Percentiles rank a stretch among this genome's conserved stretches.
phyloP scores from a whole-genome alignment of 2,888 invertebrate genomes.

The Trichogramma dendrolimi region DNA sequence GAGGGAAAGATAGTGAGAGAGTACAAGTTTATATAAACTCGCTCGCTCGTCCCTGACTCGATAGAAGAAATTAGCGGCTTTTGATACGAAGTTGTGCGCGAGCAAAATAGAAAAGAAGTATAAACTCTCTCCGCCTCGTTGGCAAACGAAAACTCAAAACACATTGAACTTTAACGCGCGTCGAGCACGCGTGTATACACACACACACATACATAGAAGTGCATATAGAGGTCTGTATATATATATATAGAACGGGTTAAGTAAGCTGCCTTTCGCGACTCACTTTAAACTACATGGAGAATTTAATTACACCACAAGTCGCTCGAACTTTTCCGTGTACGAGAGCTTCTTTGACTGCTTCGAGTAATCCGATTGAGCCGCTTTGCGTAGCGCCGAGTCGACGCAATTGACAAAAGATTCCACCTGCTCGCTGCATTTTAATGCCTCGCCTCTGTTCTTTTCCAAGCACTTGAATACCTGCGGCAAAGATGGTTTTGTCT shows the following conservation, averaged over 20 bases:
- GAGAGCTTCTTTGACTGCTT: slow-evolving; percentile 9
- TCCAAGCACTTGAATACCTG: slow-evolving; percentile 35
- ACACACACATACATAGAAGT: no score
- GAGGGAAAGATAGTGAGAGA: no score
- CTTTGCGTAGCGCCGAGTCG: slow-evolving; percentile 33
- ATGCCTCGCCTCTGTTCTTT: slow-evolving; percentile 25
- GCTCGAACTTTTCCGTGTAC: slow-evolving; percentile 22
- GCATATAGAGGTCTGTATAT: not conserved
- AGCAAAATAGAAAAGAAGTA: not conserved
- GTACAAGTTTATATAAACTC: no score
- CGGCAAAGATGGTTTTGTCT: not conserved
- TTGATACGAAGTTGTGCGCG: not conserved
- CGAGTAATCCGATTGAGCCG: slow-evolving; percentile 20
- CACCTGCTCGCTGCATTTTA: slow-evolving; percentile 33
- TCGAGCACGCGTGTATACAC: not conserved
- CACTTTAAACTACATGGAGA: not conserved
- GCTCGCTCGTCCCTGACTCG: not conserved
- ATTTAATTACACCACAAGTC: slow-evolving; percentile 9
- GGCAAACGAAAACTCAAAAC: not conserved
- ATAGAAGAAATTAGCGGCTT: slow-evolving; percentile 5
- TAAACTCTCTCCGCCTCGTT: not conserved
- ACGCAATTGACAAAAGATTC: slow-evolving; percentile 35
- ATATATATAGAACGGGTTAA: not conserved
- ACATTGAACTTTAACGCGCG: not conserved
- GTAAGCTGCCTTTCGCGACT: not conserved